Evolutionary conservation across 2,888 invertebrate species (phyloP), one percentile per base, ranked within the genome.

Genomic region (Drosophila leonis): DNA sequence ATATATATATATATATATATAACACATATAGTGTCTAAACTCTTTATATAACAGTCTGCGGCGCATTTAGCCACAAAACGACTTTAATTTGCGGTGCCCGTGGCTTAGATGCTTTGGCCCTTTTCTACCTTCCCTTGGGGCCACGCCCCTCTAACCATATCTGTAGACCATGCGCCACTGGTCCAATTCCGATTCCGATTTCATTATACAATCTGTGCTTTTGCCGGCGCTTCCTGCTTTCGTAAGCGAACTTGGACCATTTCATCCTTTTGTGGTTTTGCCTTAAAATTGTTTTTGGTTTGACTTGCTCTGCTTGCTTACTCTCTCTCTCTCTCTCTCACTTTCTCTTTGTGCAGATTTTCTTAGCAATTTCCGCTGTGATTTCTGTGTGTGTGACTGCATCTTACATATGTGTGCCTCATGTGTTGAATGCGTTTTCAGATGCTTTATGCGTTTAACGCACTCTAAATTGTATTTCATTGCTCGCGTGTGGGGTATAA

Each of bases 1-100:
- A 64, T 29, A 55, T 24, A 61, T 20, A 20, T 29, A 29, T 41
- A 65, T 49, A 69, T 41, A 59, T 9, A 62, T 10, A 61, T 29
- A 61, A 4, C n/a, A 56, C 24, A 63, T 20, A 9, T 24, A 20
- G 18, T 54, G 66, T 6, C 9, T 18, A 33, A 9, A 52, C 51
- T 24, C 24, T 15, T 15, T 27, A 24, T 42, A 41, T 61, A 42
- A 37, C 51, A 69, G 44, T 68, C 8, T 44, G 33, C 65, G 65
- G 64, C 64, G 66, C 71, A 78, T 80, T 83, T 78, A 85, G 72
- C 86, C 78, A 64, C 80, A 88, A 86, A 88, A 82, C 75, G 75
- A 82, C 75, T 88, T 88, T 88, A 88, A 88, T 87, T 83, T 88
- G 86, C 75, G 86, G 86, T 86, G 72, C 64, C 78, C 68, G 60